Conservation (phyloP, 2,797 vertebrate genomes). For the Nyctalus aviator region DNA sequence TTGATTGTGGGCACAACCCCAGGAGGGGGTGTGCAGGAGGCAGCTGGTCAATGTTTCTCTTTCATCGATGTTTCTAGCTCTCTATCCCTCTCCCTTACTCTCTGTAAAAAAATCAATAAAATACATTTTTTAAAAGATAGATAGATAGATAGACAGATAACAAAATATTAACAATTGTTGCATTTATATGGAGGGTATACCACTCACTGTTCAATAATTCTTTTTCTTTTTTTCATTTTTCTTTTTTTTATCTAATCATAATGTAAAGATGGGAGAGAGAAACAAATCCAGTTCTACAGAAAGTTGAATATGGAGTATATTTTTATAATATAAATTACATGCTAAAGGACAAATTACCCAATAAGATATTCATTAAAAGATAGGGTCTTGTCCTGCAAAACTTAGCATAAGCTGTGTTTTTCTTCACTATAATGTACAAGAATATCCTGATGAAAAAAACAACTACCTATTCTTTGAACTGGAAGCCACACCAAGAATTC, state of each 20-base stretch:
- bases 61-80: too few species aligned
- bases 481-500: conserved; percentile 9
- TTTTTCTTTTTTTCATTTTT: background rate
- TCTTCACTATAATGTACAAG: background rate
- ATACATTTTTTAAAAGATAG: too few species aligned
- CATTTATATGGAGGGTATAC: background rate
- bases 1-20: too few species aligned
- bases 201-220: background rate
- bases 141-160: background rate
- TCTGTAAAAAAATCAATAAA: too few species aligned
- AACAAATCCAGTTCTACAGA: background rate
- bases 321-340: background rate
- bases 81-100: too few species aligned
- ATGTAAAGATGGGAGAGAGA: background rate
- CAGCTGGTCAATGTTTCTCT: too few species aligned
- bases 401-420: background rate
- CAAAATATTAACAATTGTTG: background rate
- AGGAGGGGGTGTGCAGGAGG: too few species aligned
- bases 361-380: background rate
- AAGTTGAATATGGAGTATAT: background rate
- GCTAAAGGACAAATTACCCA: conserved; percentile 24
- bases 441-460: background rate
- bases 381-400: background rate
- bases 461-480: background rate
- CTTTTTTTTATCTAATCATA: background rate